Evolutionary conservation across 64 coral and sea anemone genomes (phyloP), one percentile per base, ranked within the genome.

Genomic region (Montipora efflorescens): DNA sequence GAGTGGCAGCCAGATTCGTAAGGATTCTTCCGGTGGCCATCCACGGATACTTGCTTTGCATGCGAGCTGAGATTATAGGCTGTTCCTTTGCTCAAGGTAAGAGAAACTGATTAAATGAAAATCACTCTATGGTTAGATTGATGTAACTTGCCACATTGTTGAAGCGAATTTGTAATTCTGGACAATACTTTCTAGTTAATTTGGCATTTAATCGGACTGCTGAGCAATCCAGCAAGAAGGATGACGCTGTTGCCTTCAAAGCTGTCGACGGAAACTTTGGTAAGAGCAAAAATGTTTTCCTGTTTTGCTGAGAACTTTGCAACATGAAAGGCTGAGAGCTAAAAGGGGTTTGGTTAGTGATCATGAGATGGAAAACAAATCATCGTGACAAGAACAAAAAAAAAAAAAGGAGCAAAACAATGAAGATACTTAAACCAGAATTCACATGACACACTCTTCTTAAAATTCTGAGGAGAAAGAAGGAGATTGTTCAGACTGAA

Each of bases 81-180:
- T 97, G 95, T 64, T 91, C 93, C 12, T 97, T 97, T 62, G 66
- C 71, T 57, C 92, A 97, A 76, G 90, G 95, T 97, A 94, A 77
- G 12, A 13, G 66, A 50, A 47, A 15, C 75, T n/a, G 77, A 44
- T n/a, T 36, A 13, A 59, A 12, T 47, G 49, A 4, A n/a, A 21
- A 7, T 71, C 5, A 67, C 62, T 55, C 52, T 10, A 64, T 36
- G 36, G 36, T 36, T 36, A 36, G 36, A 36, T 36, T 36, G 36
- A 36, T 36, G 36, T 36, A 36, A 36, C 36, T 36, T 36, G 36
- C 0, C 36, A 36, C 36, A 36, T 36, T 2, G 36, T 36, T 36
- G 36, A 36, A 36, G 36, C 36, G 1, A 36, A 36, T 36, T 36
- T 36, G 36, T 36, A 36, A 36, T 36, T 36, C 36, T 36, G 36